Base-by-base conservation (phyloP, 1,140 invertebrate genomes). In the Phymastichus coffea region DNA sequence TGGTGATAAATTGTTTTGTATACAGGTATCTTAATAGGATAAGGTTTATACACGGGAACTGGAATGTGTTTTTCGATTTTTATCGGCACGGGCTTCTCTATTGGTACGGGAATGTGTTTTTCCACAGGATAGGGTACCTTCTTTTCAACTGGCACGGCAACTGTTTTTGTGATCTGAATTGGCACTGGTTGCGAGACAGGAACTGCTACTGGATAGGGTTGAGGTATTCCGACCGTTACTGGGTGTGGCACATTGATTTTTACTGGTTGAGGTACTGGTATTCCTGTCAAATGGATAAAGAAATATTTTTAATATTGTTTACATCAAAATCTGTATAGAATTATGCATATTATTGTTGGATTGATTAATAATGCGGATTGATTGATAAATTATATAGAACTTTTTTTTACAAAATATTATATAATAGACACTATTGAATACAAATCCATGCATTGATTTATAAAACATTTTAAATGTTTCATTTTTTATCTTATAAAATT, bases 1-100 rank as follows among this genome's bases (percentile, higher is more conserved):
- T 86, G 85, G 63, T 88, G 87, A 61, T 87, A 81, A 25, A 90
- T 86, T 12, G 87, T 87, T 70, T 90, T 91, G 71, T 88, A 87
- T 2, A 90, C 82, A 17, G 88, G 88, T 28, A 90, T 86, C 68
- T 87, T 89, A 10, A 90, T 86, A 4, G 88, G 87, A 61, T 88
- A 89, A 2, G 88, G 88, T 62, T 88, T 88, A 33, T 87, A 85
- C 12, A 90, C 84, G 19, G 86, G 88, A 9, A 89, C 86, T 7
- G 85, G 85, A 7, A 89, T 80, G 70, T 88, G 88, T 67, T 88
- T 89, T 67, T 90, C 85, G 15, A 89, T 84, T 57, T 81, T 84
- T 23, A 87, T 87, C 0, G 85, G 86, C 3, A 87, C 81, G 23
- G 81, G 82, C 66, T 87, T 86, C 64, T 88, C 85, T 0, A 88